Conservation (phyloP, 2,888 invertebrate genomes). For the Schizotus pectinicornis region DNA sequence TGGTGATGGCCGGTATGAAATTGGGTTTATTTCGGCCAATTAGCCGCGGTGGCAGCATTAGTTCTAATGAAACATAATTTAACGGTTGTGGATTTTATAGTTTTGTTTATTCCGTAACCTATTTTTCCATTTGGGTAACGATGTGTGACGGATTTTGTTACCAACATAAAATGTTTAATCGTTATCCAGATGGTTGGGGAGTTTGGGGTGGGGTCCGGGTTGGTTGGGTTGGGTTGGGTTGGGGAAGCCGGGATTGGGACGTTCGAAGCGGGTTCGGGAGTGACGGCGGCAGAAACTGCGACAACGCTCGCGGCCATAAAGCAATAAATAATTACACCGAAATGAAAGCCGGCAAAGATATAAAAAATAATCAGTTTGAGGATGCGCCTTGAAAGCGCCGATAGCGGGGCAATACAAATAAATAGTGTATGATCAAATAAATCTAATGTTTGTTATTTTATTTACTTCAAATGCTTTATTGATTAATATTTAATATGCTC, state of each 20-base stretch:
- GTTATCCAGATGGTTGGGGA: slow-evolving; percentile 7
- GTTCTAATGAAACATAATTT: slow-evolving; percentile 22
- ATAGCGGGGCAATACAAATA: neutral
- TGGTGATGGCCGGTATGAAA: slow-evolving; percentile 2
- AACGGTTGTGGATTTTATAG: slow-evolving; percentile 27
- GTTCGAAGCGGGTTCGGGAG: neutral
- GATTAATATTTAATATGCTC: slow-evolving; percentile 26
- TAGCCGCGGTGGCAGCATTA: slow-evolving; percentile 11
- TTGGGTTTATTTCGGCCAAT: slow-evolving; percentile 18
- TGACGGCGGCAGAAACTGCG: too few relatives aligned
- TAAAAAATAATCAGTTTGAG: too few relatives aligned
- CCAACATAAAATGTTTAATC: slow-evolving; percentile 13
- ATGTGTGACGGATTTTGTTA: slow-evolving; percentile 22
- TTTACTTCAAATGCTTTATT: slow-evolving; percentile 20
- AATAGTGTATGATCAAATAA: slow-evolving; percentile 14
- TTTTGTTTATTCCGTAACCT: slow-evolving; percentile 28
- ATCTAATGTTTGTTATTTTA: slow-evolving; percentile 27
- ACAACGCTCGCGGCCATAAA: too few relatives aligned
- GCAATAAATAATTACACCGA: too few relatives aligned
- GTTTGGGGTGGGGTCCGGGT: neutral
- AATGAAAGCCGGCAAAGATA: too few relatives aligned
- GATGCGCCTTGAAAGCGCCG: too few relatives aligned
- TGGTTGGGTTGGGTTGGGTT: too few relatives aligned
- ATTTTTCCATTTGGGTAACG: slow-evolving; percentile 26
- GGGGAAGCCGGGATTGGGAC: neutral